phyloP scores from a whole-genome alignment of 2,113 vertebrate genomes.

The Pundamilia nyererei region DNA sequence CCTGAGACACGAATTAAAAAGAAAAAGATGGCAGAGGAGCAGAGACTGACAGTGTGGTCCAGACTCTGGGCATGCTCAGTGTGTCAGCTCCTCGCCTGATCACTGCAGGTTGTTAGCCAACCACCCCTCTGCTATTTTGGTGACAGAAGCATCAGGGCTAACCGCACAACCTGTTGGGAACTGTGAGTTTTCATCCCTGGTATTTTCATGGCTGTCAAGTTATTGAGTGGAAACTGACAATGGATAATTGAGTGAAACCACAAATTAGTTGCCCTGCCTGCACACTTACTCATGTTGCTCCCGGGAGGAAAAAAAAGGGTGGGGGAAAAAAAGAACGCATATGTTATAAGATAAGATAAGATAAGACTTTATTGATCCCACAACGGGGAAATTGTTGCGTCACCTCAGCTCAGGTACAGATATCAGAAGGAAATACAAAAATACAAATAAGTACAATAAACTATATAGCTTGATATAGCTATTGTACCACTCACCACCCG shows the following conservation, averaged over 20 bases:
- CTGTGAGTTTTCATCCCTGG: constrained; percentile 16
- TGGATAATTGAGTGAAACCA: constrained; percentile 50
- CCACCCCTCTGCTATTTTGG: constrained; percentile 16
- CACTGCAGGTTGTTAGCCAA: constrained; percentile 24
- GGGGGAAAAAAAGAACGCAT: background rate
- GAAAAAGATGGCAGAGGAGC: background rate
- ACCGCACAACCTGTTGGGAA: constrained; percentile 42
- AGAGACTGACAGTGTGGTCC: constrained; percentile 4
- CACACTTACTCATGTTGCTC: constrained; percentile 9
- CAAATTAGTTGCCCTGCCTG: constrained; percentile 44
- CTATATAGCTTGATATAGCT: too few relatives aligned
- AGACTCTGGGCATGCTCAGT: background rate
- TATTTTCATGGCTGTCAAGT: constrained; percentile 23
- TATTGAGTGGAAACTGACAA: constrained; percentile 29
- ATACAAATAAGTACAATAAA: background rate
- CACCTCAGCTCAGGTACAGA: background rate
- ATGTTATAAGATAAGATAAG: background rate
- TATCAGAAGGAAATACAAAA: background rate
- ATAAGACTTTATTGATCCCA: background rate
- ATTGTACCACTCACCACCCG: too few relatives aligned
- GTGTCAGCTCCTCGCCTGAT: constrained; percentile 6
- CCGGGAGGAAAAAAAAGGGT: background rate
- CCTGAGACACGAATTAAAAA: background rate
- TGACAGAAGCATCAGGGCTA: constrained; percentile 5
- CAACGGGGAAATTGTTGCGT: background rate